Evolutionary conservation across 1,140 invertebrate species (phyloP), one percentile per base, ranked within the genome.

Genomic region (Vanessa atalanta): DNA sequence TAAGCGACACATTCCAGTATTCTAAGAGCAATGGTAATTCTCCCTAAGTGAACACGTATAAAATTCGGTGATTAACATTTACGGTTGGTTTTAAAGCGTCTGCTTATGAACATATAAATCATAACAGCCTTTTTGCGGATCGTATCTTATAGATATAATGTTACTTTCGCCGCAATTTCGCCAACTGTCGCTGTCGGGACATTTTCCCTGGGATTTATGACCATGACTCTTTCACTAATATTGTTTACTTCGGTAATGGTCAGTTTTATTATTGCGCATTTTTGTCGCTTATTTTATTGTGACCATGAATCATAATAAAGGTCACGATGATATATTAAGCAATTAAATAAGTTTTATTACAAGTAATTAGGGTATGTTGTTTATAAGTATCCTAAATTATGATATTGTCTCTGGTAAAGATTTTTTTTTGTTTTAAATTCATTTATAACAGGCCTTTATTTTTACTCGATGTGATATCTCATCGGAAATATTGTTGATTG

Each of bases 241-340:
- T 88, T 89, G 87, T 91, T 89, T 90, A 88, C 87, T 90, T 86
- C 72, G 75, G 83, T 90, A 89, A 90, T 86, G 87, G 88, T 88
- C 84, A 90, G 80, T 86, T 90, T 89, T 91, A 88, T 89, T 88
- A 86, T 84, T 72, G 75, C 82, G 72, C 83, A 79, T 86, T 79
- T 78, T 76, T 77, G 81, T 73, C 74, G 82, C 88, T 89, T 86
- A 86, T 86, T 86, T 88, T 74, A 77, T 84, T 84, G 57, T 72
- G 51, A 37, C 48, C 55, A 80, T 79, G 69, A 79, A 79, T 82
- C 73, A 82, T 76, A 64, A 68, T 61, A 70, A 68, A 70, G 68
- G 67, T 70, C 65, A 51, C 66, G 31, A 50, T 63, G 68, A 73
- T 73, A 73, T 73, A 70, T 75, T 53, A 51, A 47, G 57, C 53